Evolutionary conservation across 2,113 vertebrate genomes (phyloP), one percentile per base, ranked within the genome.

Genomic region (Bucco capensis): DNA sequence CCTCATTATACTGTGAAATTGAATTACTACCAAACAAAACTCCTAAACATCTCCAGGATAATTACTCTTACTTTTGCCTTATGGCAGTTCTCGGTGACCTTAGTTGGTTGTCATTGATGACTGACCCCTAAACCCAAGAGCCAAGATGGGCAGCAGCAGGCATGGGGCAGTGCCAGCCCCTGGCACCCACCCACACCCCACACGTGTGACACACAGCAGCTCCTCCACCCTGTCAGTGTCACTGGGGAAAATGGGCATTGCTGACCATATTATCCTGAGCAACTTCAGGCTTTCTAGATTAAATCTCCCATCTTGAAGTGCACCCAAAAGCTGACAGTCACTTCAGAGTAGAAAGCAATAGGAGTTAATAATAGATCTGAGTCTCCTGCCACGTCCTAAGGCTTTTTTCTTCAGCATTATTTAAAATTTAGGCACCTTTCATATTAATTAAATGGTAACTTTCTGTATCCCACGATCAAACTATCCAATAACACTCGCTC

Each of bases 391-490:
- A 90, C 31, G 0, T 91, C 94, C 95, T 95, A 53, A 90, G 93
- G 90, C 92, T 92, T 89, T 94, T 92, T 94, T 84, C 86, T 84
- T 93, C 88, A 76, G 73, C 90, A 86, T 94, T 94, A 95, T 92
- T 96, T 92, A 96, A 95, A 96, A 90, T 94, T 73, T 94, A 92
- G 93, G 92, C 90, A 89, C 77, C 92, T 93, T 92, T 96, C 76
- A 76, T 93, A 93, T 84, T 96, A 96, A 96, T 96, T 96, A 96
- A 96, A 96, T 92, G 93, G 94, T 70, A 95, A 96, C 90, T 94
- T 95, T 93, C 93, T 96, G 89, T 93, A 92, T 94, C 80, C 73
- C 70, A 72, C 2, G 35, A 95, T 94, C 96, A 95, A 94, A 90
- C 94, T 84, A 92, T 93, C 93, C 92, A 95, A 94, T 95, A 94